These are phyloP conservation scores for Chanos chanos DNA, from an alignment of 2,797 vertebrate species.

Conservation along the genomic window DNA sequence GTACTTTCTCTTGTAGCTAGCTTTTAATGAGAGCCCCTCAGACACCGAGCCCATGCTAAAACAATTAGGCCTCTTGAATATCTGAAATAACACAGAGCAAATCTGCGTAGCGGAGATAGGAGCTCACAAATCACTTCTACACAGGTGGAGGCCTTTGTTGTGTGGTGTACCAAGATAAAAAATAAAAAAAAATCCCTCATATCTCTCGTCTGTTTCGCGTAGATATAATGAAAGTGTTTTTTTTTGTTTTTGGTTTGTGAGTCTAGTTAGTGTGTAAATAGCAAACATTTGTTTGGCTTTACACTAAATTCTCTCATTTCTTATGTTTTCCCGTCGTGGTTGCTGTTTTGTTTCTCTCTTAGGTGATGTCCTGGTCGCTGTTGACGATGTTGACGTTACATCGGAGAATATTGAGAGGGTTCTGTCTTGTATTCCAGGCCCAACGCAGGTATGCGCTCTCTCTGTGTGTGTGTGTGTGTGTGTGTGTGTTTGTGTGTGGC, in stretches of 20 bases:
- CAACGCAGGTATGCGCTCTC: slow-evolving; percentile 79
- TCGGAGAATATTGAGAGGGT: slow-evolving; percentile 94
- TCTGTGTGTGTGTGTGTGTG: neutral
- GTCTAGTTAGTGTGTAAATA: too few relatives aligned
- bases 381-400: slow-evolving; percentile 92
- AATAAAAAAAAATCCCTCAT: too few relatives aligned
- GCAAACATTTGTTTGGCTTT: too few relatives aligned
- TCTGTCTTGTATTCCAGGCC: slow-evolving; percentile 91
- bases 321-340: neutral
- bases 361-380: slow-evolving; percentile 90
- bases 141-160: slow-evolving; percentile 52
- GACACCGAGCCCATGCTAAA: slow-evolving; percentile 57
- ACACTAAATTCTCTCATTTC: too few relatives aligned
- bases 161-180: too few relatives aligned
- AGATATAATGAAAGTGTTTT: too few relatives aligned
- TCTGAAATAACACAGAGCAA: slow-evolving; percentile 53
- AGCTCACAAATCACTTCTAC: slow-evolving; percentile 22
- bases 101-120: slow-evolving; percentile 36
- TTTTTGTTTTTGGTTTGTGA: too few relatives aligned
- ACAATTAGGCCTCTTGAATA: slow-evolving; percentile 65
- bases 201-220: too few relatives aligned
- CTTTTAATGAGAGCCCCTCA: slow-evolving; percentile 58
- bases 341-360: slow-evolving; percentile 36
- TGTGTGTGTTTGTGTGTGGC: neutral
- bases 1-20: slow-evolving; percentile 58